Percentiles rank a stretch among this genome's conserved stretches.
Conservation (phyloP, 2,888 invertebrate genomes). For the Meiosimyza platycephala region DNA sequence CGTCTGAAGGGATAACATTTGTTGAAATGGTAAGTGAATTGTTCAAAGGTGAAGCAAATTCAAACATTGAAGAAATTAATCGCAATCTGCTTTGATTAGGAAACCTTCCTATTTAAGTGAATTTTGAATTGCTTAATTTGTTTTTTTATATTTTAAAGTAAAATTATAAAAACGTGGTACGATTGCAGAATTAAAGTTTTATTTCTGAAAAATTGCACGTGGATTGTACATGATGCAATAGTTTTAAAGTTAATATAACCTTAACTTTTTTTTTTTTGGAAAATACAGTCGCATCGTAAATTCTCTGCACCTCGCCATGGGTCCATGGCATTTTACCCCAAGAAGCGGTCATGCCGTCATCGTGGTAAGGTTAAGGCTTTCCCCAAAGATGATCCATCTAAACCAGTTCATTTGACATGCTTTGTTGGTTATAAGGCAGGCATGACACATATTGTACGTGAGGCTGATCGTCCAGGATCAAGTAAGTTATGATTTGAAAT, state of each 20-base stretch:
- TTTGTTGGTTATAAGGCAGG: slow-evolving; percentile 99
- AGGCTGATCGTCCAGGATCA: slow-evolving; percentile 98
- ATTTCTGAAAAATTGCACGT: neutral
- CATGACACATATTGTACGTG: slow-evolving; percentile 99
- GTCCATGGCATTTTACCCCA: slow-evolving; percentile 99
- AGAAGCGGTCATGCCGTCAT: slow-evolving; percentile 95
- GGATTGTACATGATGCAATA: neutral
- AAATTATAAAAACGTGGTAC: too few species aligned
- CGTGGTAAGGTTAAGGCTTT: slow-evolving; percentile 99
- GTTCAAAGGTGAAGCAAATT: too few species aligned
- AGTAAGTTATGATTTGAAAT: slow-evolving; percentile 76
- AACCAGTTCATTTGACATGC: slow-evolving; percentile 97
- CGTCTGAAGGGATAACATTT: slow-evolving; percentile 52
- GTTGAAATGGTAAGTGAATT: too few species aligned
- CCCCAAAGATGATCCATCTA: slow-evolving; percentile 96
- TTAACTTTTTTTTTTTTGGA: neutral
- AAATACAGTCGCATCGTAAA: slow-evolving; percentile 95
- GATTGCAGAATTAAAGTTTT: too few species aligned
- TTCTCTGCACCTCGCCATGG: slow-evolving; percentile 99
- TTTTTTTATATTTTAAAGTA: too few species aligned
- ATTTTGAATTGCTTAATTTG: too few species aligned
- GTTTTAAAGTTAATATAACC: neutral
- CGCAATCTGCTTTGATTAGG: too few species aligned
- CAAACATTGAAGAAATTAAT: too few species aligned
- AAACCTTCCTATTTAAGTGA: too few species aligned